Conservation (phyloP, 2,888 invertebrate genomes). For the Drosophila bunnanda region DNA sequence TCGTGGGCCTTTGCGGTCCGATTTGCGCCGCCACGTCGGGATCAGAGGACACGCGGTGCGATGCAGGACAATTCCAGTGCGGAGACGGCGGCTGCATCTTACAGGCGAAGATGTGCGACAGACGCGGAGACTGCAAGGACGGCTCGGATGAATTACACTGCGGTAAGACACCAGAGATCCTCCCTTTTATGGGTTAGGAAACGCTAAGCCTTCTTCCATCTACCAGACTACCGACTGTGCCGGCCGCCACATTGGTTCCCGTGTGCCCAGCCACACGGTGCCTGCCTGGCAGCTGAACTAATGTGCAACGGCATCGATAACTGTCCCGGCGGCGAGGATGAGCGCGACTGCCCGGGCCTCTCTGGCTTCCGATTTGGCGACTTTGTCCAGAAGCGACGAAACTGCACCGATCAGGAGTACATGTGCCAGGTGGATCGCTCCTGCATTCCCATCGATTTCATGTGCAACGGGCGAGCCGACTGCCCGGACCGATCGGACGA, state of each 20-base stretch:
- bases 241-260: constrained; percentile 83
- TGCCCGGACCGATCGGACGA: constrained; percentile 92
- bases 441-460: constrained; percentile 89
- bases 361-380: constrained; percentile 39
- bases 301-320: constrained; percentile 90
- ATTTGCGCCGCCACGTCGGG: constrained; percentile 61
- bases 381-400: constrained; percentile 44
- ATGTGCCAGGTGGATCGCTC: constrained; percentile 81
- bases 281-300: constrained; percentile 89
- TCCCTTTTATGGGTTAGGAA: not conserved
- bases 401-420: constrained; percentile 81
- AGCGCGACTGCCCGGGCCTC: constrained; percentile 81
- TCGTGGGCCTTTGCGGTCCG: constrained; percentile 57
- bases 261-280: constrained; percentile 84
- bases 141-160: constrained; percentile 83
- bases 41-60: constrained; percentile 67
- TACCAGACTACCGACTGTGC: constrained; percentile 79
- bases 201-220: not conserved
- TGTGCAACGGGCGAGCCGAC: constrained; percentile 90
- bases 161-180: constrained; percentile 64
- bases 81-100: constrained; percentile 84
- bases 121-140: constrained; percentile 81
- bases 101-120: constrained; percentile 82
- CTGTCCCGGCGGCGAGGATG: constrained; percentile 89
- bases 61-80: constrained; percentile 86